Conservation (phyloP, 2,797 vertebrate genomes). For the Lycodopsis pacificus region DNA sequence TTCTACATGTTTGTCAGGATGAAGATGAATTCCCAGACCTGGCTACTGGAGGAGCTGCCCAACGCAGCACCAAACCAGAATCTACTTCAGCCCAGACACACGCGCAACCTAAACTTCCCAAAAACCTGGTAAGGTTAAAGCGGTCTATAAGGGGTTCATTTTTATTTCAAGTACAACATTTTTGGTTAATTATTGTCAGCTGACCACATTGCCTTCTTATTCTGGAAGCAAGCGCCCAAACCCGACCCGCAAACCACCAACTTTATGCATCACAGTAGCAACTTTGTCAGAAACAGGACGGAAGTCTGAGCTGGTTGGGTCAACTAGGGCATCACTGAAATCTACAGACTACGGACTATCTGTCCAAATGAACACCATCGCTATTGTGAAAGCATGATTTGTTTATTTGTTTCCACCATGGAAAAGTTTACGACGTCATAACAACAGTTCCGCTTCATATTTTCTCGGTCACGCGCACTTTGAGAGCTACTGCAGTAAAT, state of each 20-base stretch:
- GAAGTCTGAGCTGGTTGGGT: background rate
- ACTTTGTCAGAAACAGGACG: background rate
- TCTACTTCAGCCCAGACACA: constrained; percentile 64
- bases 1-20: constrained; percentile 82
- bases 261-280: background rate
- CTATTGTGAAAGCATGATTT: background rate
- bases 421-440: background rate
- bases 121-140: constrained; percentile 86
- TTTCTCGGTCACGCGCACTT: background rate
- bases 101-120: constrained; percentile 89
- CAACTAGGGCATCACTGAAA: background rate
- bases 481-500: background rate
- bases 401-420: background rate
- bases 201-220: background rate
- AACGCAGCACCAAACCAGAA: constrained; percentile 85
- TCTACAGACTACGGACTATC: background rate
- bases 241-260: background rate
- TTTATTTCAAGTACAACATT: too few species aligned
- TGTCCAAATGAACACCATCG: background rate
- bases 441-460: background rate
- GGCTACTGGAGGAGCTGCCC: constrained; percentile 82
- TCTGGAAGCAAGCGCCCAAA: background rate
- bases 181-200: background rate
- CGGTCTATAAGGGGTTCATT: background rate
- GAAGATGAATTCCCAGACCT: constrained; percentile 96